Evolutionary conservation across 2,113 vertebrate genomes (phyloP), one percentile per base, ranked within the genome.

Genomic region (Campylorhamphus procurvoides): DNA sequence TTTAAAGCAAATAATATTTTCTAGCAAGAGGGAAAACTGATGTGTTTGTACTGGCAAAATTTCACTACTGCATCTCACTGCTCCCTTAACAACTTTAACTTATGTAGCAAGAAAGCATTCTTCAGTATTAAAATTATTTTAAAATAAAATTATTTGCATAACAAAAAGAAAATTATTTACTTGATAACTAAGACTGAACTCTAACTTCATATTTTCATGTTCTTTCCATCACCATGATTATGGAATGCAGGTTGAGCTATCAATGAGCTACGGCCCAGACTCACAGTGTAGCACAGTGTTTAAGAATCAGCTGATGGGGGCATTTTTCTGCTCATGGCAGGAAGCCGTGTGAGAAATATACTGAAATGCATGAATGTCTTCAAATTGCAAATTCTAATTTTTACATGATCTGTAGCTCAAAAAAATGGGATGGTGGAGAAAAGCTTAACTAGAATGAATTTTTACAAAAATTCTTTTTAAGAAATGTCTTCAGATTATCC

Each of bases 351-450:
- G 2, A 89, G n/a, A 66, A 84, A 74, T 55, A 53, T 3, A 33
- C 22, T 40, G 31, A 82, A 86, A 23, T 63, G 6, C 24, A n/a
- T 25, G n/a, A 62, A 82, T 37, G 22, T 4, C 5, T 78, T 82
- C 16, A 55, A 33, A 52, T 8, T 40, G 25, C 5, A 86, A 46
- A 46, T 55, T 72, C 17, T 46, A 49, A 2, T n/a, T 85, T 12
- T 62, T 71, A 40, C 2, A 9, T 9, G 46, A 5, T 49, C 10
- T 55, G 6, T 46, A 28, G 28, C 13, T 23, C 42, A 44, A 73
- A 22, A 64, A 80, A 42, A 42, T 18, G 16, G 40, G 53, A 22
- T 2, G 10, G 6, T 1, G 0, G 1, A 0, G 5, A 9, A 6
- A 14, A 37, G 3, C 9, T 44, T 35, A 78, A 40, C 17, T 39